phyloP scores from a whole-genome alignment of 2,888 invertebrate species.

The Agrotis clavis region DNA sequence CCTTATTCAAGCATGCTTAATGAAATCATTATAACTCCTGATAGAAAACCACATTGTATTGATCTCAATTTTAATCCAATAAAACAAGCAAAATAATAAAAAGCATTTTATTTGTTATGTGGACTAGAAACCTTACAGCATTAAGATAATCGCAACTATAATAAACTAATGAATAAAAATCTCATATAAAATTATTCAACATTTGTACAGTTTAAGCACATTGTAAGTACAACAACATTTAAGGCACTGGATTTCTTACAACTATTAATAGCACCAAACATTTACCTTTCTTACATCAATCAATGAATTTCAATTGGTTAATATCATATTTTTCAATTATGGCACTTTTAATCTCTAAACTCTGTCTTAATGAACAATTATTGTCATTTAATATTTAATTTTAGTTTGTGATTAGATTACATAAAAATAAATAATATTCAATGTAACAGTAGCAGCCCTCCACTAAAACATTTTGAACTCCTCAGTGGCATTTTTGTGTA shows the following conservation, averaged over 20 bases:
- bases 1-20: not conserved
- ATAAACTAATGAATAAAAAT: conserved; percentile 76
- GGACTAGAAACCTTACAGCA: conserved; percentile 87
- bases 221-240: conserved; percentile 81
- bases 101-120: conserved; percentile 87
- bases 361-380: conserved; percentile 16
- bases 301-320: conserved; percentile 21
- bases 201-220: conserved; percentile 79
- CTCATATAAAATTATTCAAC: conserved; percentile 81
- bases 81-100: conserved; percentile 71
- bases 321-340: conserved; percentile 24
- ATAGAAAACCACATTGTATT: conserved; percentile 28
- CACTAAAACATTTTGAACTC: not conserved
- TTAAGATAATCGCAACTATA: conserved; percentile 75
- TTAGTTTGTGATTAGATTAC: not conserved
- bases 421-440: too few species aligned
- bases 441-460: too few species aligned
- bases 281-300: conserved; percentile 48
- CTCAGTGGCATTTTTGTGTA: not conserved
- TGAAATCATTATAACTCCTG: conserved; percentile 4
- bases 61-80: conserved; percentile 50
- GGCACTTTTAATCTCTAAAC: conserved; percentile 51
- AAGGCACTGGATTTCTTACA: conserved; percentile 78
- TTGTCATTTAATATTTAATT: not conserved
- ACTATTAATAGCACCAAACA: conserved; percentile 69